These are phyloP conservation scores for Alcedo atthis DNA, from an alignment of 2,797 vertebrate species.

Conservation along the genomic window DNA sequence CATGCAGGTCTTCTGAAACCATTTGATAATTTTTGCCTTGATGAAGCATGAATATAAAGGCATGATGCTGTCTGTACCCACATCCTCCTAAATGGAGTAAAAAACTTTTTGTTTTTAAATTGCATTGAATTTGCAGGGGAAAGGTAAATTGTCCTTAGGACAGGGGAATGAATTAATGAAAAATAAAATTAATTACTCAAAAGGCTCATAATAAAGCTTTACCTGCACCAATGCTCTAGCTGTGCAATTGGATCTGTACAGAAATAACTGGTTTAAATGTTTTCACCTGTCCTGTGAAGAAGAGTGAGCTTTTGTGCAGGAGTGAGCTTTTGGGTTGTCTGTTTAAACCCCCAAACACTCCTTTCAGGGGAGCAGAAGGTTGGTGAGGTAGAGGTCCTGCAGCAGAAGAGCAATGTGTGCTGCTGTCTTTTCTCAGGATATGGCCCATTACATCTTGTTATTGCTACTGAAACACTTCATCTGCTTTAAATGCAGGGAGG, in stretches of 20 bases:
- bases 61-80: neutral
- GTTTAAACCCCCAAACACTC: neutral
- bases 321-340: neutral
- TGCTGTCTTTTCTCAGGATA: neutral
- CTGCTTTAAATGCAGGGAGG: neutral
- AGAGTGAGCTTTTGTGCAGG: too few species aligned
- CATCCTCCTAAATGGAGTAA: neutral
- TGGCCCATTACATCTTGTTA: neutral
- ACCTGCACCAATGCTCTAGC: neutral
- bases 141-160: neutral
- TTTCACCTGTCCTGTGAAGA: neutral
- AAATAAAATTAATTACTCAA: neutral
- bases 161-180: neutral
- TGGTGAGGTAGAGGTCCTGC: neutral
- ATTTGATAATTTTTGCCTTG: neutral
- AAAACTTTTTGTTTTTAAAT: neutral
- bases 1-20: neutral
- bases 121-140: neutral
- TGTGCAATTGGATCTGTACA: fast-evolving
- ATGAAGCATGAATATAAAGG: neutral
- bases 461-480: neutral
- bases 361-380: neutral
- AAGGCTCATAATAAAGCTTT: neutral
- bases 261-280: neutral
- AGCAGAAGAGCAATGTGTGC: fast-evolving